A percentile compares a stretch with the other conserved stretches of the same genome.
Evolutionary conservation across 2,113 vertebrate species (phyloP).

Genomic region (Eubucco bourcierii): DNA sequence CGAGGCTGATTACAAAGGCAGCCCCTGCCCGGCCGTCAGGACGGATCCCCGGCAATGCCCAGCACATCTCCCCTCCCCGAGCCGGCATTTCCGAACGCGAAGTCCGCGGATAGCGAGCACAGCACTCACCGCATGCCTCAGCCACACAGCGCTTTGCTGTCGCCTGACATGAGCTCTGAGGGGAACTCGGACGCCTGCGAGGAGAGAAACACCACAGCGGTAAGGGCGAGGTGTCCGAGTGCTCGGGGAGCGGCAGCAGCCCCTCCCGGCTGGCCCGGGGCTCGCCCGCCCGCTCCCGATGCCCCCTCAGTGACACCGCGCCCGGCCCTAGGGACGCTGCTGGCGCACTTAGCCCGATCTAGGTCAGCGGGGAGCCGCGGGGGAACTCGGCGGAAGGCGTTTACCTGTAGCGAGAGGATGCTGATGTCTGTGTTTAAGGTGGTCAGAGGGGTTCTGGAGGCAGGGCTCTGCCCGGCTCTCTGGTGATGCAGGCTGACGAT

Average conservation of each 20-base stretch:
- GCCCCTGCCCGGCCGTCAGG: not conserved
- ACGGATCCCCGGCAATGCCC: not conserved
- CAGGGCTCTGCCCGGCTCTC: slow-evolving; percentile 75
- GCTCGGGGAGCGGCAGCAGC: not conserved
- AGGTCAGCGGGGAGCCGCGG: not conserved
- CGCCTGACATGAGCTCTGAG: slow-evolving; percentile 90
- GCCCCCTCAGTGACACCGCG: not conserved
- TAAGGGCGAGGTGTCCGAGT: not conserved
- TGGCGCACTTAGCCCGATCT: fast-evolving
- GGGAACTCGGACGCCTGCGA: slow-evolving; percentile 93
- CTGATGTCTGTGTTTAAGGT: slow-evolving; percentile 98
- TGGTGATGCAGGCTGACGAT: slow-evolving; percentile 90
- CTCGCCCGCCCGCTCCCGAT: not conserved
- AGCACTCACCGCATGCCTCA: slow-evolving; percentile 87
- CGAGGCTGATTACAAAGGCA: not conserved
- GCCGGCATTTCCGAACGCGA: not conserved
- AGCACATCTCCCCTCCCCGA: not conserved
- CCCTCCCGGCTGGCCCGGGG: not conserved
- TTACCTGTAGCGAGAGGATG: slow-evolving; percentile 97
- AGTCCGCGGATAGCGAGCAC: not conserved
- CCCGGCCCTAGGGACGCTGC: fast-evolving
- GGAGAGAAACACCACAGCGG: not conserved
- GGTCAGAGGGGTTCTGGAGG: slow-evolving; percentile 90
- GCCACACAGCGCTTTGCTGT: slow-evolving; percentile 97
- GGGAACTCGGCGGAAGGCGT: not conserved